phyloP scores from a whole-genome alignment of 2,888 invertebrate genomes.

The Sicus ferrugineus region DNA sequence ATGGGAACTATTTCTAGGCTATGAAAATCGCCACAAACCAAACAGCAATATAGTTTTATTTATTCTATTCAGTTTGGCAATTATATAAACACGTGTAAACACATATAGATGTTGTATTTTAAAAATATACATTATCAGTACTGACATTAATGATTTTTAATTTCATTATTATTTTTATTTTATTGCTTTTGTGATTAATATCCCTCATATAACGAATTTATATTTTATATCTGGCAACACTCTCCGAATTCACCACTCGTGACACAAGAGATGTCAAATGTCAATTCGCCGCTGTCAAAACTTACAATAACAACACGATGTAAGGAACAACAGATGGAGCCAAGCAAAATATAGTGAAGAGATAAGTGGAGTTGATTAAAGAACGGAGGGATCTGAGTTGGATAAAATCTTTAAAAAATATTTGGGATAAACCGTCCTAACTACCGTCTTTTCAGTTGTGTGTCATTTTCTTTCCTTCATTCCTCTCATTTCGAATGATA shows the following conservation, averaged over 20 bases:
- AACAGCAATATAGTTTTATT: no score
- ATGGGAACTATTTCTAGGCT: no score
- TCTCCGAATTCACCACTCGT: not conserved
- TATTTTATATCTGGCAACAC: not conserved
- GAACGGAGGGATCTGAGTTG: no score
- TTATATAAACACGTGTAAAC: not conserved
- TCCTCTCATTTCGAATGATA: not conserved
- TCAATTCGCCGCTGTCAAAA: constrained; percentile 10
- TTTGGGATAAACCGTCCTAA: not conserved
- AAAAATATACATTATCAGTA: not conserved
- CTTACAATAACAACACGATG: constrained; percentile 14
- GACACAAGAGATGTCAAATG: no score
- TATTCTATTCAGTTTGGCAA: not conserved
- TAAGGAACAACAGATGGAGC: no score
- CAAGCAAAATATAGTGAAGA: no score
- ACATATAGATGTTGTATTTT: not conserved
- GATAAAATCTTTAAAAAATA: no score
- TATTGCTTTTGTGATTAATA: not conserved
- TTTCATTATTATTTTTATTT: not conserved
- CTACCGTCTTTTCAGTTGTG: constrained; percentile 9
- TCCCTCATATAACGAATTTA: no score
- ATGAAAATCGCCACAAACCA: no score
- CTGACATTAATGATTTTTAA: not conserved
- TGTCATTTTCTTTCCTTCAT: constrained; percentile 16
- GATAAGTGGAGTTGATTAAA: no score